Base-by-base conservation (phyloP, 2,888 invertebrate species). In the Noctuana brunneofusca region DNA sequence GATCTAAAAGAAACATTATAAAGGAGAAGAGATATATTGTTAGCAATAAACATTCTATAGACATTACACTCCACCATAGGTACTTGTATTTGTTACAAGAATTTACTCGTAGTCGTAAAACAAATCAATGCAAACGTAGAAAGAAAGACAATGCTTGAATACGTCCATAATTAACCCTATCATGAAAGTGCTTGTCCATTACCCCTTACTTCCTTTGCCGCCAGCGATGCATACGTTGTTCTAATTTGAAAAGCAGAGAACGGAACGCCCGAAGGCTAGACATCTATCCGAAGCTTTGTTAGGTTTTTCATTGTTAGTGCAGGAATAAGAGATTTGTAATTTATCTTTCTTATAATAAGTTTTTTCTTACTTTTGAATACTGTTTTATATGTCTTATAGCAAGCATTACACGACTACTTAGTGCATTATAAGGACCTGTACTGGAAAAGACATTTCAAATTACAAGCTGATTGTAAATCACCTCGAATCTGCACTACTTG, bases 151-250 rank as follows among this genome's bases (percentile, higher is more conserved):
- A 14, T 20, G n/a, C 20, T 18, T 14, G 32, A 35, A 35, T 52
- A 20, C n/a, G n/a, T 35, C 20, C 52, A n/a, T 35, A 41, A 38
- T 54, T 41, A 24, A 24, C 12, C 22, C n/a, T 24, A 41, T 54
- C 24, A 38, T 16, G 16, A 9, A 14, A 3, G 41, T 16, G 41
- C 41, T 43, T 43, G 54, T 41, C 54, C 38, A 54, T 54, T 54
- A 54, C n/a, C 54, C 38, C 11, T 41, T 22, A 41, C 22, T 14
- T 35, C 14, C 11, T 54, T 54, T 41, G 54, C 54, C n/a, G 2
- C 54, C n/a, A 41, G 54, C 54, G 22, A 54, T 54, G 54, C 54
- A 54, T 41, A 41, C 24, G 18, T 24, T 41, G 46, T 46, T 22
- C 20, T 53, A 20, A 54, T 41, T 41, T 24, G 22, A 41, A 53